Base-by-base conservation (phyloP, 2,797 vertebrate species). In the Chelon labrosus region DNA sequence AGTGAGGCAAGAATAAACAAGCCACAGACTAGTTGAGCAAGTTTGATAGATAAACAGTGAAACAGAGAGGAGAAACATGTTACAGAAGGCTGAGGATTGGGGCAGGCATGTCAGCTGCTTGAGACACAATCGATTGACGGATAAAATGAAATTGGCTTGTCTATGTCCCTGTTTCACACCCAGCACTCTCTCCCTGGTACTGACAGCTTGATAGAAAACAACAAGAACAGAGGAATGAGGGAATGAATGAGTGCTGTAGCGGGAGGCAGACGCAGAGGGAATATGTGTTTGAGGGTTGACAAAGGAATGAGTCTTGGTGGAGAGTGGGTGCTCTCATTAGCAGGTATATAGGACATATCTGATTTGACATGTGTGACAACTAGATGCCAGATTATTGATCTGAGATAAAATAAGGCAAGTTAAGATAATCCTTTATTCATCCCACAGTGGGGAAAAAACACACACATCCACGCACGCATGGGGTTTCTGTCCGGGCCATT, bases 81-180 rank as follows among this genome's bases (percentile, higher is more conserved):
- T 37, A 31, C 37, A 51, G 19, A n/a, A 59, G 65, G 51, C 39
- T 56, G 61, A 55, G 22, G 50, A 66, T 57, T 0, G 9, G 20
- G 68, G 67, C 46, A 19, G 70, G 16, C 52, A 42, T 64, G 71
- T 77, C 82, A 77, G 75, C 47, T 20, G 17, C 56, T 58, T 73
- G 54, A 70, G 59, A 66, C n/a, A 1, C 66, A 58, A 84, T 84
- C 77, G 59, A 80, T 79, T 73, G 66, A 71, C 70, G 38, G 76
- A 79, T 80, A 22, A 77, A 88, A 86, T 60, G 55, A 75, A 70
- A 79, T 70, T 65, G 68, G 46, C 17, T 47, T 49, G 42, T 73
- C 61, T 50, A 63, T 70, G 17, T 46, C 57, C 49, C 59, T 64
- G 53, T 44, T 75, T 70, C 57, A 73, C 70, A 64, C 72, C 52